Conservation (phyloP, 2,797 vertebrate species). For the Sebastes melanostomus region DNA sequence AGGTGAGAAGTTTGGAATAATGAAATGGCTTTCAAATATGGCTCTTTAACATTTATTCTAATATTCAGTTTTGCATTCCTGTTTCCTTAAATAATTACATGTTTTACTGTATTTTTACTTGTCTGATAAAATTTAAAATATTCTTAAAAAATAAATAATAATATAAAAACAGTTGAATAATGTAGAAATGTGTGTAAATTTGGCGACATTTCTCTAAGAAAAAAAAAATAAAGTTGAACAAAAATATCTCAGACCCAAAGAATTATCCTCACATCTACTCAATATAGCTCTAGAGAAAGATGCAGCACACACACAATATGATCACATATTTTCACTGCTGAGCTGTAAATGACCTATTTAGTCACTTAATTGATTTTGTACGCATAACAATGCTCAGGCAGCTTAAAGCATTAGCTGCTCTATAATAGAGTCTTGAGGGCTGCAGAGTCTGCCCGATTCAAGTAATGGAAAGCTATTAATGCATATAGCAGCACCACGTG, state of each 20-base stretch:
- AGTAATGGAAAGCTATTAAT: conserved; percentile 57
- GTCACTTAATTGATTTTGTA: conserved; percentile 74
- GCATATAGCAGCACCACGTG: conserved; percentile 13
- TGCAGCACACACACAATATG: not conserved
- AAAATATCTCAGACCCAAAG: not conserved
- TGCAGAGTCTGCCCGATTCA: conserved; percentile 46
- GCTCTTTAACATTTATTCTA: not conserved
- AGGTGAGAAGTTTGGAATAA: conserved; percentile 44
- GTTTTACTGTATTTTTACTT: not conserved
- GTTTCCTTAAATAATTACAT: not conserved
- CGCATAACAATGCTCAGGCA: conserved; percentile 55
- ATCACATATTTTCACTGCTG: conserved; percentile 31
- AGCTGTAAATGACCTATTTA: conserved; percentile 72
- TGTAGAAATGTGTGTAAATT: not conserved
- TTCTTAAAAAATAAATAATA: not conserved
- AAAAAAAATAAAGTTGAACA: not conserved
- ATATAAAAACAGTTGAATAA: not conserved
- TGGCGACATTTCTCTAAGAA: not conserved
- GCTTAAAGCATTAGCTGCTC: conserved; percentile 66
- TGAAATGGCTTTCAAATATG: conserved; percentile 16
- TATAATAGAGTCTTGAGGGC: conserved; percentile 47
- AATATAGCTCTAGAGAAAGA: not conserved
- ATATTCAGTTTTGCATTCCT: not conserved
- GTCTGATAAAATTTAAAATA: not conserved
- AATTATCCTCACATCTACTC: not conserved